A percentile compares a stretch with the other conserved stretches of the same genome.
Evolutionary conservation across 2,113 vertebrate species (phyloP).

Genomic region (Prietella phreatophila): DNA sequence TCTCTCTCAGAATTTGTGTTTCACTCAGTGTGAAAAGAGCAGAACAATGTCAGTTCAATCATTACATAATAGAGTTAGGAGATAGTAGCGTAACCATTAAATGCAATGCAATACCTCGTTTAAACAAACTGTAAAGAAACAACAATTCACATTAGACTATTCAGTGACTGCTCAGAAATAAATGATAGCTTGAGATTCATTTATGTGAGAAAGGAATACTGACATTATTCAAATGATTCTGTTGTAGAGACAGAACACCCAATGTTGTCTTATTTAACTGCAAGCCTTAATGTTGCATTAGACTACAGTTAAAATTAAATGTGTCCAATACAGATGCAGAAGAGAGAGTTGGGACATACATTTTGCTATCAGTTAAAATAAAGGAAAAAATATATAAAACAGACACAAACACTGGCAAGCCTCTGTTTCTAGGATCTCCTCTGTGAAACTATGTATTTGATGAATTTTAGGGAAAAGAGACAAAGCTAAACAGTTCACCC

Average conservation of each 20-base stretch:
- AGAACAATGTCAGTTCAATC: neutral
- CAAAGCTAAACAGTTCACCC: neutral
- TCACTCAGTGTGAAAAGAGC: neutral
- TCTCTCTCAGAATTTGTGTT: neutral
- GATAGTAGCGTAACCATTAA: neutral
- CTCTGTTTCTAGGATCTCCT: neutral
- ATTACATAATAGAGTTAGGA: neutral
- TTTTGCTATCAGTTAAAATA: neutral
- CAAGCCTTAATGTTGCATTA: neutral
- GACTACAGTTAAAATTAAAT: conserved; percentile 1
- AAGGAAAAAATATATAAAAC: no score
- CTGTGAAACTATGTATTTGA: neutral
- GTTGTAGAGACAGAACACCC: neutral
- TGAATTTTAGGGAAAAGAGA: neutral
- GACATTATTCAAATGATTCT: neutral
- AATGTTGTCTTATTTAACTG: neutral
- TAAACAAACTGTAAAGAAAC: neutral
- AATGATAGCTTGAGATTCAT: neutral
- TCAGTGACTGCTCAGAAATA: neutral
- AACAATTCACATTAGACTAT: neutral
- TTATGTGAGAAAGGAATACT: neutral
- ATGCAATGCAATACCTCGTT: neutral
- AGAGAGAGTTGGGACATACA: neutral
- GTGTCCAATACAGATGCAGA: neutral
- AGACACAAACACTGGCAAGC: neutral